A percentile compares a stretch with the other conserved stretches of the same genome.
Conservation (phyloP, 2,797 vertebrate species). For the Clarias platycephalus region DNA sequence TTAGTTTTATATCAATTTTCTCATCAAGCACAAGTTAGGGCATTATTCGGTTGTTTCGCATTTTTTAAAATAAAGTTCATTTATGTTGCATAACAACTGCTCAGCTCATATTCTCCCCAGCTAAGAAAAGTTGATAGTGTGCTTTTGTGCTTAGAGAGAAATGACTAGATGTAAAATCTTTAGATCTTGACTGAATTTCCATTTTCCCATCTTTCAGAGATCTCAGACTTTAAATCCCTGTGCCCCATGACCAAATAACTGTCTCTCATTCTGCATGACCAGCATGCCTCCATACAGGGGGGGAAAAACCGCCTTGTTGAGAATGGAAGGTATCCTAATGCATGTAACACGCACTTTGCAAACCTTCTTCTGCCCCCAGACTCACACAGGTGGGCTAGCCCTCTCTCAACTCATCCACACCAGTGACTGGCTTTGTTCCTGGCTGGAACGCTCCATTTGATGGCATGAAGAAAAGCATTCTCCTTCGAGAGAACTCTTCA, state of each 20-base stretch:
- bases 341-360: constrained; percentile 53
- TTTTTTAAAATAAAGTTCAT: constrained; percentile 68
- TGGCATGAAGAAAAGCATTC: constrained; percentile 58
- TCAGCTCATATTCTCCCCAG: constrained; percentile 20
- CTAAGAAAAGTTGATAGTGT: not conserved
- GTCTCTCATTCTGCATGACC: constrained; percentile 44
- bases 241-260: constrained; percentile 34
- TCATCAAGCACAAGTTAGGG: not conserved
- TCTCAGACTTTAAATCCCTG: not conserved
- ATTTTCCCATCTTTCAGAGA: constrained; percentile 8
- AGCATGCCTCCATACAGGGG: constrained; percentile 24
- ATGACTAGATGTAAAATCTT: not conserved
- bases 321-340: constrained; percentile 49
- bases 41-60: constrained; percentile 62
- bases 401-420: constrained; percentile 40
- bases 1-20: not conserved
- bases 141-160: constrained; percentile 2
- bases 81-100: not conserved
- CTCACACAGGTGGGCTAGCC: constrained; percentile 34
- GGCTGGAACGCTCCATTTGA: constrained; percentile 54
- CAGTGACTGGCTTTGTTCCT: constrained; percentile 52
- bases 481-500: constrained; percentile 60
- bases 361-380: constrained; percentile 17
- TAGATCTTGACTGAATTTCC: constrained; percentile 13
- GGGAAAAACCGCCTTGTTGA: constrained; percentile 9